Conservation (phyloP, 2,888 invertebrate species). For the Dryobota labecula region DNA sequence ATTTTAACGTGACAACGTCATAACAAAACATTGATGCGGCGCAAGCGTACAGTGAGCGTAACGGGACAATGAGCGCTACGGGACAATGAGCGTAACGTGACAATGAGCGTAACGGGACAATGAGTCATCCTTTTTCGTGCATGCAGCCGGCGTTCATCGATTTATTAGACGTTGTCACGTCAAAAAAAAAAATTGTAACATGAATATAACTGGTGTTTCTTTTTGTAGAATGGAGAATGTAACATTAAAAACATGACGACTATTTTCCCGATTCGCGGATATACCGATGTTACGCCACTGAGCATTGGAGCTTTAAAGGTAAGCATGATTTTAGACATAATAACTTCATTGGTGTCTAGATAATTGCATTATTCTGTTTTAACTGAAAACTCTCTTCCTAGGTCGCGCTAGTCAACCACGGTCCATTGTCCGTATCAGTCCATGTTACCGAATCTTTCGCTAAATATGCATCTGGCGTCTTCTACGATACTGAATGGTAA, state of each 20-base stretch:
- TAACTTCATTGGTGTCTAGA: not conserved
- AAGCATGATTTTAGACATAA: slow-evolving; percentile 26
- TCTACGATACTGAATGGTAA: slow-evolving; percentile 80
- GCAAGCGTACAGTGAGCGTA: too few relatives aligned
- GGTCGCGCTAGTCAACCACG: slow-evolving; percentile 95
- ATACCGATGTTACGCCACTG: slow-evolving; percentile 95
- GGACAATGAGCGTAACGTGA: too few relatives aligned
- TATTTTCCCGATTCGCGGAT: slow-evolving; percentile 93
- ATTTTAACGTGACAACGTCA: too few relatives aligned
- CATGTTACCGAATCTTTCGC: slow-evolving; percentile 92
- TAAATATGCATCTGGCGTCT: slow-evolving; percentile 77
- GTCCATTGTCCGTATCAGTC: slow-evolving; percentile 96
- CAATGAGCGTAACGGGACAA: too few relatives aligned
- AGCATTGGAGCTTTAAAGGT: slow-evolving; percentile 93
- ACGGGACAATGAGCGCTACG: too few relatives aligned
- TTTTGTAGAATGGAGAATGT: slow-evolving; percentile 94
- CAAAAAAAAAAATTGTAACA: not conserved
- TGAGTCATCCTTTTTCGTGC: too few relatives aligned
- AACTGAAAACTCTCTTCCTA: slow-evolving; percentile 68
- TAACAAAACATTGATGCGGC: too few relatives aligned
- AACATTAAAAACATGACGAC: slow-evolving; percentile 92
- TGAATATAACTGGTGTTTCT: not conserved
- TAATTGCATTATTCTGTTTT: not conserved
- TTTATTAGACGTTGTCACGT: too few relatives aligned
- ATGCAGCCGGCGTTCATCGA: too few relatives aligned